Evolutionary conservation across 2,797 vertebrate species (phyloP).

Genomic region (Babyrousa celebensis): DNA sequence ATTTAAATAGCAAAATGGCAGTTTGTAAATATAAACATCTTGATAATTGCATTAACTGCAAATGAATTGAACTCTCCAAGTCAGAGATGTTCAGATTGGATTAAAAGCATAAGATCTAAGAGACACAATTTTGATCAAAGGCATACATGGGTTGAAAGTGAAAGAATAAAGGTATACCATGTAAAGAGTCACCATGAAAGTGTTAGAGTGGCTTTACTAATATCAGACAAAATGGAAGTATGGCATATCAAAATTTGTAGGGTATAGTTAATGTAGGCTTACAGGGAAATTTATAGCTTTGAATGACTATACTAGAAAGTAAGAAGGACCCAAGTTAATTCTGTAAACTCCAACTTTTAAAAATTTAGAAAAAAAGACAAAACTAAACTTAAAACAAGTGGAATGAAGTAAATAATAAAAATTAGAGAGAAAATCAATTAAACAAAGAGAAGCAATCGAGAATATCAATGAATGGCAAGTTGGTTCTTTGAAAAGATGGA

Average conservation of each 20-base stretch:
- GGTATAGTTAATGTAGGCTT: not conserved
- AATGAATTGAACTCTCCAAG: not conserved
- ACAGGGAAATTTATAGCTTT: not conserved
- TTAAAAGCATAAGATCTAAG: not conserved
- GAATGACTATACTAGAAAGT: not conserved
- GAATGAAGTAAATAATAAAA: not conserved
- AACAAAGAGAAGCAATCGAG: not conserved
- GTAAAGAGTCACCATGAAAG: not conserved
- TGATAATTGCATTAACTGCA: not conserved
- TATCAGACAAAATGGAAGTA: not conserved
- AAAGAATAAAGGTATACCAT: not conserved
- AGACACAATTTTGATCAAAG: not conserved
- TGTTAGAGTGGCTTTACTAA: not conserved
- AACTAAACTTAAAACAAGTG: not conserved
- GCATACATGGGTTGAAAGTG: not conserved
- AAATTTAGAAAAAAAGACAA: not conserved
- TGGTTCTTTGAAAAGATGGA: not conserved
- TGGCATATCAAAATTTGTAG: not conserved
- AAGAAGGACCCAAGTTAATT: not conserved
- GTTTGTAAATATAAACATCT: not conserved
- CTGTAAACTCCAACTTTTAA: not conserved
- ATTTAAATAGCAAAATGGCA: conserved; percentile 5
- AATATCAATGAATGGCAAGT: not conserved
- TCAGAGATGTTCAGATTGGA: not conserved
- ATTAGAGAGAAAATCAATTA: not conserved